Evolutionary conservation across 1,140 invertebrate species (phyloP), one percentile per base, ranked within the genome.

Genomic region (Tetranychus cinnabarinus): DNA sequence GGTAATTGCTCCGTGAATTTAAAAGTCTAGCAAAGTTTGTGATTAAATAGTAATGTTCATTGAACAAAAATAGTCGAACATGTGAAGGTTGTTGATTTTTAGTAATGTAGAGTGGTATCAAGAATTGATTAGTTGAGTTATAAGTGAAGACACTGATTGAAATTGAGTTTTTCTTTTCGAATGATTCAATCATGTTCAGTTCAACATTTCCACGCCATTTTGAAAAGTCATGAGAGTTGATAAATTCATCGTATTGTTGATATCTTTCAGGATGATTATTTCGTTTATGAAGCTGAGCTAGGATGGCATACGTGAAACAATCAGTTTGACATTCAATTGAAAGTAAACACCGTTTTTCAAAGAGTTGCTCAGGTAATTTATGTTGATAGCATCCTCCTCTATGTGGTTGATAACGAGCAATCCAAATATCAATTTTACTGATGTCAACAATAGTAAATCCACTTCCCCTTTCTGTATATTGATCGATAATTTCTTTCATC

Each of bases 11-110:
- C 5, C 5, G 15, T 37, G 31, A 33, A 13, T 2, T 10, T 59
- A 61, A 45, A 5, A 62, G 45, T 58, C 56, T 48, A 12, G 33
- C 1, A 13, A 62, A 42, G 12, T 31, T 23, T 59, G 48, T 58
- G 15, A 62, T 58, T 31, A 13, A 58, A 48, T 23, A 62, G 33
- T 62, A 58, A 58, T 58, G 39, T 8, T 2, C 23, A 56, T 58
- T 57, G 4, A 42, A n/a, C 13, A 56, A 61, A 48, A 62, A 23
- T 42, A 62, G 42, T 42, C 58, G 52, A 15, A 62, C 37, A 62
- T 58, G 45, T 39, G 57, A 58, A 1, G 57, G 55, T 42, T 6
- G 10, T 52, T 37, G 6, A 37, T 31, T 6, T 15, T n/a, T 15
- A n/a, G 48, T n/a, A 6, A 50, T 31, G 3, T 15, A 5, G 4